A percentile compares a stretch with the other conserved stretches of the same genome.
These are phyloP conservation scores for Crenuchus spilurus DNA, from an alignment of 2,797 vertebrate species.

Conservation along the genomic window DNA sequence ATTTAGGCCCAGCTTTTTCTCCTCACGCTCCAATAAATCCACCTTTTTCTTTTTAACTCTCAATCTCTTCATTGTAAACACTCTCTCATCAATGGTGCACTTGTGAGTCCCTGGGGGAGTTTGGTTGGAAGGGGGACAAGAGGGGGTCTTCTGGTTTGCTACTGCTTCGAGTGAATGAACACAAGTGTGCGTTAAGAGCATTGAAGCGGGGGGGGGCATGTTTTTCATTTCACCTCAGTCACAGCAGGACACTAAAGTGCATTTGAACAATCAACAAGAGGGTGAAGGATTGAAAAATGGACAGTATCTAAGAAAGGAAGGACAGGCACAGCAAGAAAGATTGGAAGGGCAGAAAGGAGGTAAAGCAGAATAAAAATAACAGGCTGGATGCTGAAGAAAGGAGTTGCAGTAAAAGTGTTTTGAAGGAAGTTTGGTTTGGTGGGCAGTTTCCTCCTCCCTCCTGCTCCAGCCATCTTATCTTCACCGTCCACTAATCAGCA, in stretches of 20 bases:
- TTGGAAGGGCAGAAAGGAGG: background rate
- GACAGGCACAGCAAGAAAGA: background rate
- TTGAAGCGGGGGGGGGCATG: background rate
- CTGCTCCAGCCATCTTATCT: constrained; percentile 41
- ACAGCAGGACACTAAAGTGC: background rate
- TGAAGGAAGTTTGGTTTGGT: constrained; percentile 55
- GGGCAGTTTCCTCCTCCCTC: constrained; percentile 30
- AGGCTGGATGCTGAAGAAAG: constrained; percentile 31
- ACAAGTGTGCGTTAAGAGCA: constrained; percentile 37
- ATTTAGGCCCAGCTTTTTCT: background rate
- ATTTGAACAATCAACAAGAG: background rate
- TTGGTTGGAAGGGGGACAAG: background rate
- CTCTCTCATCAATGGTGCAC: constrained; percentile 17
- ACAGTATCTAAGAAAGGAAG: background rate
- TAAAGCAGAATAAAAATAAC: constrained; percentile 5
- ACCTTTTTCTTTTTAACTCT: constrained; percentile 3
- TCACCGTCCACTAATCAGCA: constrained; percentile 35
- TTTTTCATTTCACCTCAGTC: constrained; percentile 26
- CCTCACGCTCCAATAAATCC: constrained; percentile 1
- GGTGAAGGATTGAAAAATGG: constrained; percentile 21
- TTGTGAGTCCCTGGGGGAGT: constrained; percentile 17
- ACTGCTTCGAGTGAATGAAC: constrained; percentile 21
- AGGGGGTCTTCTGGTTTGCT: constrained; percentile 21
- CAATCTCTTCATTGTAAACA: background rate
- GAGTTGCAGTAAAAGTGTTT: constrained; percentile 31